phyloP scores from a whole-genome alignment of 23 tunicate species.

The Aplidium turbinatum region DNA sequence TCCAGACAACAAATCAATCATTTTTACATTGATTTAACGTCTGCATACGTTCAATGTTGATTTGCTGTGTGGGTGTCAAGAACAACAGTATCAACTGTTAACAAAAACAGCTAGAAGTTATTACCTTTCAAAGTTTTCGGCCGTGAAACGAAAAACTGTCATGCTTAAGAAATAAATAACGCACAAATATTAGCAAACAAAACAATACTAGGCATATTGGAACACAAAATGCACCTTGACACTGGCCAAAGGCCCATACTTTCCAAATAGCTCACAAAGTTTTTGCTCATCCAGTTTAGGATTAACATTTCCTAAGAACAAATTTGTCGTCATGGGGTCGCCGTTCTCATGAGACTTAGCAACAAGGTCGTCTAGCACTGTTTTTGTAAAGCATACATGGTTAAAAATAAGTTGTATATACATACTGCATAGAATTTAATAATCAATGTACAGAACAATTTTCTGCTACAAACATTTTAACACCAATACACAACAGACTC shows the following conservation, averaged over 20 bases:
- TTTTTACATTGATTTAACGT: no score
- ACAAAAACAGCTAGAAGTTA: not conserved
- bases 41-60: no score
- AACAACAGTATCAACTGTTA: not conserved
- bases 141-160: not conserved
- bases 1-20: no score
- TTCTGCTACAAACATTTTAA: no score
- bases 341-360: constrained; percentile 83
- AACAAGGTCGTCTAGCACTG: constrained; percentile 91
- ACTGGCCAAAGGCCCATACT: constrained; percentile 96
- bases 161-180: no score
- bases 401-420: no score
- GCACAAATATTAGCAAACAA: no score
- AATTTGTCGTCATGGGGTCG: constrained; percentile 91
- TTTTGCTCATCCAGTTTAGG: constrained; percentile 90
- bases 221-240: constrained; percentile 66
- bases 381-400: no score
- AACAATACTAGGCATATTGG: not conserved
- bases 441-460: no score
- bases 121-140: constrained; percentile 1
- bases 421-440: no score
- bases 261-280: constrained; percentile 89
- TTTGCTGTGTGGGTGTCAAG: not conserved
- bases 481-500: no score
- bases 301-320: constrained; percentile 93